Conservation (phyloP, 1,140 invertebrate species). For the Drosophila subpulchrella region DNA sequence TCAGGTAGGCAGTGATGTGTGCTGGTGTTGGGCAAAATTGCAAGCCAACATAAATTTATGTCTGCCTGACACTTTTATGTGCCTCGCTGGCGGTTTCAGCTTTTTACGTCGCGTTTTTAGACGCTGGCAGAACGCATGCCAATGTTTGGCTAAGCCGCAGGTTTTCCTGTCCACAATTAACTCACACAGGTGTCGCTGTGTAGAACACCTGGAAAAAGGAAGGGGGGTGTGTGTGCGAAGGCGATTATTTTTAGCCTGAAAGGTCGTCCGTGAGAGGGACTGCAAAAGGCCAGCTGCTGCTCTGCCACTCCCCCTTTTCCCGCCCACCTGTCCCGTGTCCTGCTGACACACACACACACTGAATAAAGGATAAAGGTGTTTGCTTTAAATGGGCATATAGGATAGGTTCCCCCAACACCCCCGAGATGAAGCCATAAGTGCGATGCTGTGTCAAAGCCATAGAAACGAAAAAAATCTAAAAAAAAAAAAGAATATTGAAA, state of each 20-base stretch:
- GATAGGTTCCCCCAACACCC: background rate
- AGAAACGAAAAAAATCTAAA: conserved; percentile 34
- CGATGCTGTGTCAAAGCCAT: conserved; percentile 38
- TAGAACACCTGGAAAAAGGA: conserved; percentile 17
- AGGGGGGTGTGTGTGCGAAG: conserved; percentile 14
- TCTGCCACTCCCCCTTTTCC: background rate
- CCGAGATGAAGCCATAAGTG: conserved; percentile 47
- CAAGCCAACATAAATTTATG: conserved; percentile 76
- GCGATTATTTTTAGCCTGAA: conserved; percentile 62
- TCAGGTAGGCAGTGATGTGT: conserved; percentile 29
- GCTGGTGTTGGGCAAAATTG: conserved; percentile 38
- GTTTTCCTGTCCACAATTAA: conserved; percentile 65
- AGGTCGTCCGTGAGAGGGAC: conserved; percentile 55
- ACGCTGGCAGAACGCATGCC: conserved; percentile 46
- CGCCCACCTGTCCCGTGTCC: background rate
- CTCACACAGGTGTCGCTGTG: conserved; percentile 36
- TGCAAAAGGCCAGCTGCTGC: conserved; percentile 64
- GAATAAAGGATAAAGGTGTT: conserved; percentile 40
- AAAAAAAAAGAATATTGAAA: conserved; percentile 15
- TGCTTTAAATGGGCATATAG: conserved; percentile 22
- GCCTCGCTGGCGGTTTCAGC: conserved; percentile 59
- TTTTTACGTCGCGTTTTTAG: conserved; percentile 60
- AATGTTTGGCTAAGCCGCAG: conserved; percentile 58
- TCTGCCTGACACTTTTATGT: conserved; percentile 72
- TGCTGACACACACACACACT: background rate